phyloP scores from a whole-genome alignment of 2,888 invertebrate genomes.

The Microctonus aethiopoides region DNA sequence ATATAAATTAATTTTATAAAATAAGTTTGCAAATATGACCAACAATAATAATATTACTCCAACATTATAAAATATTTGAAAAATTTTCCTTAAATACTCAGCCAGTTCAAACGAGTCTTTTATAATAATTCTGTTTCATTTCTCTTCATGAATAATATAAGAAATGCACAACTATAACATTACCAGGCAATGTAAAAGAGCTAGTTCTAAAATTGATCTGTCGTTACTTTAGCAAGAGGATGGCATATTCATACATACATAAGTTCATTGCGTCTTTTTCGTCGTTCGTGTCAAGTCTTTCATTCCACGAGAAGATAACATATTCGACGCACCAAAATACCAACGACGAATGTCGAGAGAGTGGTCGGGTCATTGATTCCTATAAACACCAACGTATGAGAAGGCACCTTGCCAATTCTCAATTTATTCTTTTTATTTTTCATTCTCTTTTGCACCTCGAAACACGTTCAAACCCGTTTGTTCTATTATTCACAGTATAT shows the following conservation, averaged over 20 bases:
- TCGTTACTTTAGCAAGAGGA: no score
- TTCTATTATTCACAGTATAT: background rate
- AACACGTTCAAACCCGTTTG: background rate
- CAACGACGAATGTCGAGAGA: constrained; percentile 17
- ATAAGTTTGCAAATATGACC: no score
- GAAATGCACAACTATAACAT: no score
- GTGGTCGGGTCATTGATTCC: constrained; percentile 34
- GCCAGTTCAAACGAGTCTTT: no score
- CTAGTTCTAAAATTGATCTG: constrained; percentile 2
- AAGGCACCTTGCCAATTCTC: constrained; percentile 26
- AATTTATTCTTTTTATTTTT: background rate
- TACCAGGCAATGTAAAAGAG: no score
- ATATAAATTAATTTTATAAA: no score
- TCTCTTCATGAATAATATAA: no score
- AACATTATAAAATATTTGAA: no score
- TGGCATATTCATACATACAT: no score
- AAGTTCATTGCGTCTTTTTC: background rate
- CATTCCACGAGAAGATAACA: background rate
- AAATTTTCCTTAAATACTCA: no score
- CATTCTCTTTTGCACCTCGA: background rate
- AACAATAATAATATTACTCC: no score
- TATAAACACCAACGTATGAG: background rate
- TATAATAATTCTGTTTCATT: no score
- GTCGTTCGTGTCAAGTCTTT: background rate
- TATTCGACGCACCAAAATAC: background rate